A percentile compares a stretch with the other conserved stretches of the same genome.
These are phyloP conservation scores for Athalia rosae DNA, from an alignment of 2,888 invertebrate species.

Conservation along the genomic window DNA sequence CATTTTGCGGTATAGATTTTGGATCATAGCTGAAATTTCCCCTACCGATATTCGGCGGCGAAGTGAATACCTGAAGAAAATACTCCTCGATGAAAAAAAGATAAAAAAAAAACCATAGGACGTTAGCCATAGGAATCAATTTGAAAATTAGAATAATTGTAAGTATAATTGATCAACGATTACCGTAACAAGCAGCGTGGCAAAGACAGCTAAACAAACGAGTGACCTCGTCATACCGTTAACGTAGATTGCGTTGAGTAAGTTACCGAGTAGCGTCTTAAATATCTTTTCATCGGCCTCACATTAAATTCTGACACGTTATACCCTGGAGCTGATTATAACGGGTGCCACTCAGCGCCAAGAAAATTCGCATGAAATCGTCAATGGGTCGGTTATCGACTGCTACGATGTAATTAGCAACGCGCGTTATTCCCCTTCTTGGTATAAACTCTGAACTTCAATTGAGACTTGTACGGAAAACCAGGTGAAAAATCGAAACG, in stretches of 20 bases:
- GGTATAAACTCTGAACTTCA: background rate
- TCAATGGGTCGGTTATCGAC: background rate
- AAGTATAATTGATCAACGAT: background rate
- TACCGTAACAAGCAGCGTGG: slow-evolving; percentile 50
- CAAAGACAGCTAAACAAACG: slow-evolving; percentile 45
- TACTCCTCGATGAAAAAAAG: too few species aligned
- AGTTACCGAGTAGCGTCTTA: slow-evolving; percentile 47
- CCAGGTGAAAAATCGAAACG: background rate
- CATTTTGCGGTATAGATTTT: slow-evolving; percentile 51
- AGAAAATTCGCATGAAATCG: background rate
- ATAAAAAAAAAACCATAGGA: background rate
- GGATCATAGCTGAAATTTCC: slow-evolving; percentile 49
- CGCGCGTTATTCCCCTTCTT: background rate
- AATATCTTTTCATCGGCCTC: slow-evolving; percentile 47
- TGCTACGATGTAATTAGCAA: background rate
- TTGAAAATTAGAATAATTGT: background rate
- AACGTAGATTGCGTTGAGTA: slow-evolving; percentile 47
- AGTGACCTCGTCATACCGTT: slow-evolving; percentile 47
- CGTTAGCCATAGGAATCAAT: background rate
- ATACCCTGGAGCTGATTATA: background rate
- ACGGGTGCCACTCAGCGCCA: background rate
- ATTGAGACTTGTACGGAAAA: background rate
- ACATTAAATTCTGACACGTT: background rate
- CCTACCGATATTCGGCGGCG: slow-evolving; percentile 10
- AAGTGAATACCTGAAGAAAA: slow-evolving; percentile 38